A percentile compares a stretch with the other conserved stretches of the same genome.
Evolutionary conservation across 2,888 invertebrate genomes (phyloP).

Genomic region (Synergus itoensis): DNA sequence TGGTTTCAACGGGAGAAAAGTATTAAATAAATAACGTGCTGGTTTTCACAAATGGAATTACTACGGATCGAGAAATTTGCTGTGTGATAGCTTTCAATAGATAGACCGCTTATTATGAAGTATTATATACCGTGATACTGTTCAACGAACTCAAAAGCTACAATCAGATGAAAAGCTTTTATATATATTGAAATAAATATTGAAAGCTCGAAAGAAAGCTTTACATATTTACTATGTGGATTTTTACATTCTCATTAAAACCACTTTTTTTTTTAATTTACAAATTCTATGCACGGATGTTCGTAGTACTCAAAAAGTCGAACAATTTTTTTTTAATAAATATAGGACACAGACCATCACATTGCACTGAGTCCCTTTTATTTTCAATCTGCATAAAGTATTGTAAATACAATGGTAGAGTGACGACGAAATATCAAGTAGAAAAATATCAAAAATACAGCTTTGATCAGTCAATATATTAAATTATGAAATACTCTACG

Average conservation of each 20-base stretch:
- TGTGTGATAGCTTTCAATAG: conserved; percentile 15
- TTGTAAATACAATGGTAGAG: not conserved
- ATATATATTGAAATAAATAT: not conserved
- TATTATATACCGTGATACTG: not conserved
- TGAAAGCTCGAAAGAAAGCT: not conserved
- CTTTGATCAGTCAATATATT: too few species aligned
- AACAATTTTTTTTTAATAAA: too few species aligned
- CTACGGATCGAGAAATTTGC: conserved; percentile 4
- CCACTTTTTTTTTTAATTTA: too few species aligned
- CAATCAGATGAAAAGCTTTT: conserved; percentile 21
- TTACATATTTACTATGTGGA: not conserved
- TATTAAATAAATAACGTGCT: conserved; percentile 11
- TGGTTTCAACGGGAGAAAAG: not conserved
- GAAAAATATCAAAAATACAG: too few species aligned
- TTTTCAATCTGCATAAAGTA: not conserved
- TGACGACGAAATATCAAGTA: not conserved
- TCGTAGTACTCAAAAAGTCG: too few species aligned
- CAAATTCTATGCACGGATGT: too few species aligned
- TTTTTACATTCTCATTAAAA: too few species aligned
- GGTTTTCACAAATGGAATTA: conserved; percentile 22
- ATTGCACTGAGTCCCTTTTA: too few species aligned
- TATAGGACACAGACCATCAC: not conserved
- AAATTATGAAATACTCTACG: too few species aligned
- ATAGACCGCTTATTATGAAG: conserved; percentile 16
- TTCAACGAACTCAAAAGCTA: conserved; percentile 15